These are phyloP conservation scores for Holotrichia oblita DNA, from an alignment of 1,140 invertebrate species.

Conservation along the genomic window DNA sequence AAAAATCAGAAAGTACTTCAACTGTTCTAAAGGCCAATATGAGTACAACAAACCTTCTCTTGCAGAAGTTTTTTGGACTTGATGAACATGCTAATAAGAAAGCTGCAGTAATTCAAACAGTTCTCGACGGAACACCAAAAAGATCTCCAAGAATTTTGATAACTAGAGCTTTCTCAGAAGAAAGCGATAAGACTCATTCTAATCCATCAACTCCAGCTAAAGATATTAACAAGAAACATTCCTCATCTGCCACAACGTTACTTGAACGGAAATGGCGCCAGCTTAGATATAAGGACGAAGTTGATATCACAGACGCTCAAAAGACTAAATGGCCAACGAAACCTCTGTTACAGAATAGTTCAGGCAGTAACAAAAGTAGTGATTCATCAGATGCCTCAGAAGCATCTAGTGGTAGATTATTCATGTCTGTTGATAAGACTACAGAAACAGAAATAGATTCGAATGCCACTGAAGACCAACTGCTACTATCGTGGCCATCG, in stretches of 20 bases:
- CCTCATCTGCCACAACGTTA: slow-evolving; percentile 66
- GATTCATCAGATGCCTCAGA: slow-evolving; percentile 64
- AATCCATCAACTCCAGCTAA: slow-evolving; percentile 59
- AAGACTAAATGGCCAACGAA: slow-evolving; percentile 46
- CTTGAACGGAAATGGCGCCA: slow-evolving; percentile 62
- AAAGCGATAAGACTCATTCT: slow-evolving; percentile 67
- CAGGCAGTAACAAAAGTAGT: slow-evolving; percentile 52
- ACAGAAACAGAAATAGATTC: slow-evolving; percentile 50
- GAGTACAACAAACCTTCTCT: slow-evolving; percentile 63
- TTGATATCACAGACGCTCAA: slow-evolving; percentile 52
- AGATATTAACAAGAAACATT: slow-evolving; percentile 64
- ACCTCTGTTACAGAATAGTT: slow-evolving; percentile 49
- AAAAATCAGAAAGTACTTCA: slow-evolving; percentile 55
- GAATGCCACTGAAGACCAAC: slow-evolving; percentile 63
- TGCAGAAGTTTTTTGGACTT: slow-evolving; percentile 66
- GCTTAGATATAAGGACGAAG: slow-evolving; percentile 57
- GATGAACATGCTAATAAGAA: slow-evolving; percentile 51
- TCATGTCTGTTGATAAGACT: slow-evolving; percentile 55
- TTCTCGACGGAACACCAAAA: slow-evolving; percentile 61
- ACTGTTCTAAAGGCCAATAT: slow-evolving; percentile 59
- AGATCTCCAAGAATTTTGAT: slow-evolving; percentile 75
- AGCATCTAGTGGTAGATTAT: slow-evolving; percentile 56
- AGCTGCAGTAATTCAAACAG: slow-evolving; percentile 49
- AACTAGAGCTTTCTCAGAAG: slow-evolving; percentile 75
- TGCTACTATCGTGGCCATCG: slow-evolving; percentile 64